phyloP scores from a whole-genome alignment of 1,140 invertebrate species.

The Helicorthomorpha holstii region DNA sequence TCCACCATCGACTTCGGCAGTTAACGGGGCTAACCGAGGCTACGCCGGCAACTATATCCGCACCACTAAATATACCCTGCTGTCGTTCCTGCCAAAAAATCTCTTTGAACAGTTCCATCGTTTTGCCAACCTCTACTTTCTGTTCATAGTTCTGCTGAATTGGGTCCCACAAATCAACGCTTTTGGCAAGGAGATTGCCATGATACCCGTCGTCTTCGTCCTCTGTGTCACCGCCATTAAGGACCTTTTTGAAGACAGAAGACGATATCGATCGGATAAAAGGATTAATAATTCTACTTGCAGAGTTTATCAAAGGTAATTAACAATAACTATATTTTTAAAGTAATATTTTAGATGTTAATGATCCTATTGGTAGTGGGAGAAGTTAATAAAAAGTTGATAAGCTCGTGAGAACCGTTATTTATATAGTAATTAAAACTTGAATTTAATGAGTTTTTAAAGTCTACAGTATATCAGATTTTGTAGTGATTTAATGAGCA shows the following conservation, averaged over 20 bases:
- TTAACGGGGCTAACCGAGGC: slow-evolving; percentile 47
- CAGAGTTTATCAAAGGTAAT: slow-evolving; percentile 76
- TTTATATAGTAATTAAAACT: too few species aligned
- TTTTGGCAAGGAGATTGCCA: slow-evolving; percentile 89
- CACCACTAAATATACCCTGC: slow-evolving; percentile 88
- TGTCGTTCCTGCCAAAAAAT: slow-evolving; percentile 92
- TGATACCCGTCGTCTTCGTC: slow-evolving; percentile 87
- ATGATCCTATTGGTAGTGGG: too few species aligned
- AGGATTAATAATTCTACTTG: slow-evolving; percentile 86
- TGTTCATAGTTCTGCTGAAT: slow-evolving; percentile 88
- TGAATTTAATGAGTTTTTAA: too few species aligned
- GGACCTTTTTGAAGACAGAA: slow-evolving; percentile 88
- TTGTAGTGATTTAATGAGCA: too few species aligned
- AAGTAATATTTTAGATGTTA: too few species aligned
- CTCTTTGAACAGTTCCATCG: slow-evolving; percentile 94
- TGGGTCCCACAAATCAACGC: slow-evolving; percentile 87
- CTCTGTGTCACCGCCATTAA: slow-evolving; percentile 91
- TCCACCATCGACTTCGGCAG: slow-evolving; percentile 26
- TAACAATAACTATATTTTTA: too few species aligned
- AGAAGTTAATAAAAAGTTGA: too few species aligned
- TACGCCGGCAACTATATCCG: slow-evolving; percentile 63
- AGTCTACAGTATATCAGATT: too few species aligned
- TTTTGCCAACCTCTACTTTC: slow-evolving; percentile 95
- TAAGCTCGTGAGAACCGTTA: too few species aligned
- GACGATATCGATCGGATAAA: slow-evolving; percentile 73